A percentile compares a stretch with the other conserved stretches of the same genome.
phyloP scores from a whole-genome alignment of 2,113 vertebrate genomes.

The Ibidorhyncha struthersii region DNA sequence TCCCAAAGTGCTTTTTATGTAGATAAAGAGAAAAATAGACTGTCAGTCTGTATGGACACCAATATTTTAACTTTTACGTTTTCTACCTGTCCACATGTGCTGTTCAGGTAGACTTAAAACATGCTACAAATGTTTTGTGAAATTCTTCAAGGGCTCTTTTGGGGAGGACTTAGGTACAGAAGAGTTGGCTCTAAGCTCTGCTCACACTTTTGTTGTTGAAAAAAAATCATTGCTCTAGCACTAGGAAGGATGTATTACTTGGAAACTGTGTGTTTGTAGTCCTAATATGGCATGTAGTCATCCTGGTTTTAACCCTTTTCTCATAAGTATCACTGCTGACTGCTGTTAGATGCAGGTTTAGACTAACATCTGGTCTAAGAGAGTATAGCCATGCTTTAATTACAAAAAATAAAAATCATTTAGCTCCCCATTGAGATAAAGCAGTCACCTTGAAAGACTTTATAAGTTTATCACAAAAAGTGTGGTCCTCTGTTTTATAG shows the following conservation, averaged over 20 bases:
- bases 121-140: not conserved
- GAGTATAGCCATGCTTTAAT: not conserved
- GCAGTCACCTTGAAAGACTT: not conserved
- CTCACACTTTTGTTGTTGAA: not conserved
- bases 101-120: not conserved
- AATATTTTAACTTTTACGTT: not conserved
- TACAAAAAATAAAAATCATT: not conserved
- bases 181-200: not conserved
- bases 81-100: not conserved
- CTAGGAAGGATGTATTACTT: not conserved
- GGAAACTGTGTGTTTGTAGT: not conserved
- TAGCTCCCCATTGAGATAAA: not conserved
- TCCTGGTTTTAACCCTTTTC: not conserved
- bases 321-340: not conserved
- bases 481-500: not conserved
- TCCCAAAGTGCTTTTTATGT: not conserved
- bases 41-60: not conserved
- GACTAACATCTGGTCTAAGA: not conserved
- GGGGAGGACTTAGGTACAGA: no score
- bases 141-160: not conserved
- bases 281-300: not conserved
- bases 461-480: not conserved
- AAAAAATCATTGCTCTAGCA: not conserved
- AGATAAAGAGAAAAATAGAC: not conserved
- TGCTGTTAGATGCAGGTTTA: not conserved